Base-by-base conservation (phyloP, 1,140 invertebrate species). In the Drosophila busckii region DNA sequence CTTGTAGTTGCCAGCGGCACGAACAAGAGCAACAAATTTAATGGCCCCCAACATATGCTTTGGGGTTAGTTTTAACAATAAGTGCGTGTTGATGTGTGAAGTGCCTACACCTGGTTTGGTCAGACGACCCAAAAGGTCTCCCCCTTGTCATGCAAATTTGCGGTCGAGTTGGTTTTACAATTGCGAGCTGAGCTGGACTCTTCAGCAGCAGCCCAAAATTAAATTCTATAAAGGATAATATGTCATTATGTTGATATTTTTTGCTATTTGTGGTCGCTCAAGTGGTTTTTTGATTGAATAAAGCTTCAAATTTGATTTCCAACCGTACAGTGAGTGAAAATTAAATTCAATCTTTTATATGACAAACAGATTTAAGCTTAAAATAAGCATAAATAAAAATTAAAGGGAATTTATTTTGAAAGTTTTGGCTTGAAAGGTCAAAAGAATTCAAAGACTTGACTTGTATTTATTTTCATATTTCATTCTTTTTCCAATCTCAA, bases 51-150 rank as follows among this genome's bases (percentile, higher is more conserved):
- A n/a, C n/a, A n/a, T n/a, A n/a, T n/a, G n/a, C n/a, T 59, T 40
- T 34, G 38, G 48, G 49, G 38, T 53, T 45, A 31, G 19, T 7
- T n/a, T n/a, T 6, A n/a, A 16, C 7, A n/a, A 4, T 32, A 19
- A 8, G 10, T 31, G 32, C 4, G 19, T 7, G 22, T 45, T 35
- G 4, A n/a, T 44, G 12, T 44, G 28, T 55, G 32, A 70, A 55
- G 45, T 71, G 46, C 28, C 37, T 34, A 46, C 28, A 53, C 48
- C 23, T 61, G 55, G 45, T 46, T 54, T 54, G 71, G 73, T 60
- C 56, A 60, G 41, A 23, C 6, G 9, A 9, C 12, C 6, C 2
- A 15, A 6, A 44, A 16, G 32, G 32, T 25, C 29, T 40, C 46
- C 42, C 32, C 50, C 12, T 48, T 26, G 22, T 35, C 23, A 70